Percentiles rank a stretch among this genome's conserved stretches.
phyloP scores from a whole-genome alignment of 2,113 vertebrate genomes.

The Neogale vison region DNA sequence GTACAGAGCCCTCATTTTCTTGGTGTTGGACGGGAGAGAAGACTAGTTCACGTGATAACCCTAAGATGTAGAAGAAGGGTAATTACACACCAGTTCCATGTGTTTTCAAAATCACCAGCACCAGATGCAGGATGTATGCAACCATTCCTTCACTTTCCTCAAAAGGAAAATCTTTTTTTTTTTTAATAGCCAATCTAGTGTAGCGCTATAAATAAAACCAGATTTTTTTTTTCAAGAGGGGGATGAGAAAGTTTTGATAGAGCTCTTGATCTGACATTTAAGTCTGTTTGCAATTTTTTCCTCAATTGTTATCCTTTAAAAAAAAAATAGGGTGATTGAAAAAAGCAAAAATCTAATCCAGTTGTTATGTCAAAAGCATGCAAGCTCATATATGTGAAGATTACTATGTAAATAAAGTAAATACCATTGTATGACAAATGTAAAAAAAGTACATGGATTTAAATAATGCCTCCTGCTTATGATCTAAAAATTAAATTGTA shows the following conservation, averaged over 20 bases:
- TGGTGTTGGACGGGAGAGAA: slow-evolving; percentile 64
- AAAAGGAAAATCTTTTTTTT: slow-evolving; percentile 49
- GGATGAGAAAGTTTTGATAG: slow-evolving; percentile 16
- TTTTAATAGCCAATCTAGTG: slow-evolving; percentile 38
- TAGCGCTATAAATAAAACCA: slow-evolving; percentile 56
- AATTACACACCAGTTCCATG: slow-evolving; percentile 73
- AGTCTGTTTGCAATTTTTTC: slow-evolving; percentile 1
- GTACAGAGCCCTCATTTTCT: slow-evolving; percentile 46
- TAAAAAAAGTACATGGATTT: background rate
- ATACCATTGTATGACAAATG: background rate
- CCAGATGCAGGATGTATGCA: slow-evolving; percentile 77
- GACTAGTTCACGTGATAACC: slow-evolving; percentile 61
- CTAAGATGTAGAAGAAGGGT: slow-evolving; percentile 68
- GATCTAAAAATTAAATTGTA: background rate
- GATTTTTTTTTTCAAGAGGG: background rate
- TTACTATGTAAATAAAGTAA: slow-evolving; percentile 18
- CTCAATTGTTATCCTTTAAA: slow-evolving; percentile 34
- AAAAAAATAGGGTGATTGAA: background rate
- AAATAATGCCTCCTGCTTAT: background rate
- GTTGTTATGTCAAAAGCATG: background rate
- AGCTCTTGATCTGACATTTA: slow-evolving; percentile 24
- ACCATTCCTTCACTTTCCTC: slow-evolving; percentile 57
- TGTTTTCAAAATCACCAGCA: slow-evolving; percentile 71
- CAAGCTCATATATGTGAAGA: background rate
- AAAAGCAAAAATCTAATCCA: background rate